Evolutionary conservation across 1,140 invertebrate species (phyloP), one percentile per base, ranked within the genome.

Genomic region (Meteorus sp.): DNA sequence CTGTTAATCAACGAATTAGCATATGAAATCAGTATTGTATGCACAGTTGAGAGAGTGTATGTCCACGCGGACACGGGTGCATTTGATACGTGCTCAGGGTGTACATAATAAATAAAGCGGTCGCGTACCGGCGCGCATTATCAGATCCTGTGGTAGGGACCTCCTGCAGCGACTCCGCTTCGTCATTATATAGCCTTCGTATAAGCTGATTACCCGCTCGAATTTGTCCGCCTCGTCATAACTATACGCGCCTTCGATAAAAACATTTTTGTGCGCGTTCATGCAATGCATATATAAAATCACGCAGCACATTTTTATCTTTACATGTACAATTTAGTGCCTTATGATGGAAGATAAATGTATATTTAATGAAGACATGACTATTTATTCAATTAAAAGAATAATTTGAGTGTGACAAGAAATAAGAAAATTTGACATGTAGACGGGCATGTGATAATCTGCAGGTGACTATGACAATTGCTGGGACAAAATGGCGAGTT

Each of bases 161-260:
- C 70, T 67, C 72, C 67, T 52, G 70, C 59, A 58, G 71, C n/a
- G n/a, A n/a, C 65, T 74, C 69, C 67, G 53, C 52, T 33, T 45
- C 44, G 62, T 68, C 57, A 74, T 74, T 73, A 71, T n/a, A n/a
- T 70, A 72, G 65, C 68, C 27, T 57, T 58, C 64, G 56, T 74
- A 75, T 45, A 52, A 77, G 77, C 77, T 78, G 74, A 77, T 77
- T 77, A 77, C 69, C 67, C 60, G 63, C 63, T 70, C 71, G 72
- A 77, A 78, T 77, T 79, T 77, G 73, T 79, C 74, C 68, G 73
- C 75, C 67, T 77, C 35, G 25, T 73, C 68, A 69, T 73, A 73
- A 37, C 22, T 20, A 33, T n/a, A n/a, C n/a, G n/a, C n/a, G n/a
- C n/a, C 35, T 37, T 8, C 27, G 31, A n/a, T 48, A 11, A 25